Base-by-base conservation (phyloP, 2,888 invertebrate genomes). In the Timema podura region DNA sequence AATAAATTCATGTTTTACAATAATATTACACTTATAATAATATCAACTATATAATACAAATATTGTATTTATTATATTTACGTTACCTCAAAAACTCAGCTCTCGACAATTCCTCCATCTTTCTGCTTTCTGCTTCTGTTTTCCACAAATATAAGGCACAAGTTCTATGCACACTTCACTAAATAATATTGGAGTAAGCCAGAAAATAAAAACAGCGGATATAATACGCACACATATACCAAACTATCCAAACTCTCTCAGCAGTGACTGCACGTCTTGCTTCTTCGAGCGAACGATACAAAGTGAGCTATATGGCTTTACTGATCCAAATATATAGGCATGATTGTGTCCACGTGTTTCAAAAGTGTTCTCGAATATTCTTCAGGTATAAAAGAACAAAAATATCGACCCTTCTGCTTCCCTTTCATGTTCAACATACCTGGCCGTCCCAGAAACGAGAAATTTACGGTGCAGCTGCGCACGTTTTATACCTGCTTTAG, bases 391-490 rank as follows among this genome's bases (percentile, higher is more conserved):
- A 57, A 57, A 57, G 57, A 57, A 57, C 57, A 64, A 64, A 64
- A 64, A 64, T 64, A 64, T 64, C 15, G n/a, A 16, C 13, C 45
- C 45, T 16, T 64, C 64, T 64, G 64, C 64, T 64, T 64, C 64
- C 64, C 11, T 57, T 57, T 57, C 57, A 57, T 57, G 57, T 57
- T 57, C 57, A 57, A 57, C 57, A 57, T 16, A 30, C 57, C 11
- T 6, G 6, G 6, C 57, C 57, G 6, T 5, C 16, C 57, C 57
- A 57, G 57, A 57, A 45, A 64, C n/a, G 64, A 64, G 64, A 64
- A 64, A 64, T 64, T 64, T 64, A 64, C 64, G 30, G 16, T 64
- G 64, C 16, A 64, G 30, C 64, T 64, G 64, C 44, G 61, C 61
- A 61, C 61, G 61, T 61, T 61, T 30, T 30, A 30, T 30, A 30